phyloP scores from a whole-genome alignment of 2,888 invertebrate species.

The Tineola bisselliella region DNA sequence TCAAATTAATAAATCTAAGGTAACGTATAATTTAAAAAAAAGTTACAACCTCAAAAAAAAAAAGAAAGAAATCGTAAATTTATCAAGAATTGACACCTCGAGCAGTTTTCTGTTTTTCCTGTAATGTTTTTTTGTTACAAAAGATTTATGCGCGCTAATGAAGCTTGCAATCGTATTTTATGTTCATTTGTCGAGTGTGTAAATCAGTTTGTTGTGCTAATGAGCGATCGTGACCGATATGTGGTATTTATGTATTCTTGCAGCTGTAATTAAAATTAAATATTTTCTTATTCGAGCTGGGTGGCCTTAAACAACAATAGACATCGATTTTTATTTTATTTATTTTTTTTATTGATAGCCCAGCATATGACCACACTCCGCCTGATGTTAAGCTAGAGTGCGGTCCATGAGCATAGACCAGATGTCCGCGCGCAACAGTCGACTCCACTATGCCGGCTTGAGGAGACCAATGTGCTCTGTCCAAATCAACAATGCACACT shows the following conservation, averaged over 20 bases:
- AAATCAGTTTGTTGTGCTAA: constrained; percentile 6
- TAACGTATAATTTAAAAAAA: no score
- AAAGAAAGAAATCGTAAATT: background rate
- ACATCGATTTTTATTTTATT: background rate
- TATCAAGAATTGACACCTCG: background rate
- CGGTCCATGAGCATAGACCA: no score
- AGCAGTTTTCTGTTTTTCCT: constrained; percentile 1
- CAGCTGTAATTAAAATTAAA: background rate
- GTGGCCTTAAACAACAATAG: background rate
- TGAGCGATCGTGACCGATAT: constrained; percentile 10
- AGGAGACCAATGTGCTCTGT: no score
- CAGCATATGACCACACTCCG: no score
- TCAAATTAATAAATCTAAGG: no score
- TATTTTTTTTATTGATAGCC: no score
- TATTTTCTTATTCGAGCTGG: background rate
- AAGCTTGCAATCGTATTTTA: background rate
- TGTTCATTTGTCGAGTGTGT: constrained; percentile 2
- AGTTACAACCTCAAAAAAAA: no score
- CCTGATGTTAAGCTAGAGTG: no score
- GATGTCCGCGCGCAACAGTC: no score
- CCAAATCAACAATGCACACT: no score
- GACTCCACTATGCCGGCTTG: no score
- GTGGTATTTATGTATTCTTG: background rate
- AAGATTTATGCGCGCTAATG: constrained; percentile 5
- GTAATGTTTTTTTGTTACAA: background rate